Evolutionary conservation across 2,888 invertebrate species (phyloP).

Genomic region (Tribolium freemani): DNA sequence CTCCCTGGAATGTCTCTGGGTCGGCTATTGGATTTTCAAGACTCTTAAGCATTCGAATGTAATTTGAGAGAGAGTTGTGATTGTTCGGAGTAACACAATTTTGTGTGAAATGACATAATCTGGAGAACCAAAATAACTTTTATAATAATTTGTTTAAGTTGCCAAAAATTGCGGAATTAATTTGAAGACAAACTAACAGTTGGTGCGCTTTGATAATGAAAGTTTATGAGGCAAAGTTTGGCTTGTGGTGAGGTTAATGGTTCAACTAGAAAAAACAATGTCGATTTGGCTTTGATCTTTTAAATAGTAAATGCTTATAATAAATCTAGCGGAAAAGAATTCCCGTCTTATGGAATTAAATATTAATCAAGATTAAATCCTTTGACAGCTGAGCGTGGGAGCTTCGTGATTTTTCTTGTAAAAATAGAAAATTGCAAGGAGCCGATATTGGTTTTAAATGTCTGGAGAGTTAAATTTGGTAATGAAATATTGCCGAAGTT

Average conservation of each 20-base stretch:
- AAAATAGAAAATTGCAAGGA: slow-evolving; percentile 14
- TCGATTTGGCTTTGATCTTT: slow-evolving; percentile 6
- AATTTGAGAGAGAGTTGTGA: slow-evolving; percentile 18
- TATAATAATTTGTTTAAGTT: slow-evolving; percentile 29
- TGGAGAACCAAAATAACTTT: slow-evolving; percentile 6
- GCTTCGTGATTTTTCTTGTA: background rate
- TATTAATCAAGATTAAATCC: slow-evolving; percentile 4
- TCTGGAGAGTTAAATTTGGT: slow-evolving; percentile 30
- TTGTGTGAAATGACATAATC: slow-evolving; percentile 21
- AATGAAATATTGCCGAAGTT: slow-evolving; percentile 38
- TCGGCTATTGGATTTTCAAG: background rate
- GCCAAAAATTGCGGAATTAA: slow-evolving; percentile 23
- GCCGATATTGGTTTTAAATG: slow-evolving; percentile 27
- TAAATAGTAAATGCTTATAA: slow-evolving; percentile 12
- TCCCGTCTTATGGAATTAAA: slow-evolving; percentile 5
- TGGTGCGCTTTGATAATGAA: slow-evolving; percentile 23
- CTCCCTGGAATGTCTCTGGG: background rate
- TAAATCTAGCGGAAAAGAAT: slow-evolving; percentile 15
- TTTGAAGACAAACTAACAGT: slow-evolving; percentile 19
- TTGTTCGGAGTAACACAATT: slow-evolving; percentile 14
- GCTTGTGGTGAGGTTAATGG: slow-evolving; percentile 11
- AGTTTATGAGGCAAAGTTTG: slow-evolving; percentile 28
- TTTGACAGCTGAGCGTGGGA: slow-evolving; percentile 10
- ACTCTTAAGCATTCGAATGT: background rate
- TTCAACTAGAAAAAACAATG: slow-evolving; percentile 2